Evolutionary conservation across 2,888 invertebrate species (phyloP).

Genomic region (Mimas tiliae): DNA sequence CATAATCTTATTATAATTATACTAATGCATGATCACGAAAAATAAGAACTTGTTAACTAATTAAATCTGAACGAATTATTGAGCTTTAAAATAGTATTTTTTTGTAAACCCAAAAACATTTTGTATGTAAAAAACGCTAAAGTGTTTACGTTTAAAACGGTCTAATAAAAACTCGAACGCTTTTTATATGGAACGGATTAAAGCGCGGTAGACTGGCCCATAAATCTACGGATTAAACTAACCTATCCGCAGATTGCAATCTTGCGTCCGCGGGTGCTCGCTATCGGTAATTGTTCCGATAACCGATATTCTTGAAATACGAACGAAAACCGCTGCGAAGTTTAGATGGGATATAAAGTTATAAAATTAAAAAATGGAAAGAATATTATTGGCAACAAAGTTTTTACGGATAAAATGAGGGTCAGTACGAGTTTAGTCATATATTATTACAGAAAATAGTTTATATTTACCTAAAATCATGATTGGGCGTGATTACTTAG

Average conservation of each 20-base stretch:
- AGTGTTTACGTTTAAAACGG: constrained; percentile 28
- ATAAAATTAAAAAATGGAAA: constrained; percentile 1
- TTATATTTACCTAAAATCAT: background rate
- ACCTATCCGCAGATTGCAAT: constrained; percentile 78
- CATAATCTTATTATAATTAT: too few species aligned
- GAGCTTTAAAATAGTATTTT: background rate
- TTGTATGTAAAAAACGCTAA: background rate
- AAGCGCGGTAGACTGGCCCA: constrained; percentile 68
- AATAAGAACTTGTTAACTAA: too few species aligned
- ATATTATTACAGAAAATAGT: background rate
- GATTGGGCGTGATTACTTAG: too few species aligned
- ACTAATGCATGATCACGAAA: too few species aligned
- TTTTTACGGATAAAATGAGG: background rate
- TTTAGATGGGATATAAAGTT: constrained; percentile 12
- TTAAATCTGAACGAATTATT: too few species aligned
- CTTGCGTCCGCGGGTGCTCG: constrained; percentile 63
- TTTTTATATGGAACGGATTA: constrained; percentile 70
- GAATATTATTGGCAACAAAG: constrained; percentile 4
- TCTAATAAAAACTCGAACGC: constrained; percentile 26
- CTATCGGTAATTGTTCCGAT: constrained; percentile 77
- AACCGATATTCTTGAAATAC: constrained; percentile 66
- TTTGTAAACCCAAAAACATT: background rate
- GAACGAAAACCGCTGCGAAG: constrained; percentile 41
- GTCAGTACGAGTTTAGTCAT: background rate
- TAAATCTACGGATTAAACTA: constrained; percentile 79